Evolutionary conservation across 2,888 invertebrate species (phyloP).

Genomic region (Copidosoma aretas): DNA sequence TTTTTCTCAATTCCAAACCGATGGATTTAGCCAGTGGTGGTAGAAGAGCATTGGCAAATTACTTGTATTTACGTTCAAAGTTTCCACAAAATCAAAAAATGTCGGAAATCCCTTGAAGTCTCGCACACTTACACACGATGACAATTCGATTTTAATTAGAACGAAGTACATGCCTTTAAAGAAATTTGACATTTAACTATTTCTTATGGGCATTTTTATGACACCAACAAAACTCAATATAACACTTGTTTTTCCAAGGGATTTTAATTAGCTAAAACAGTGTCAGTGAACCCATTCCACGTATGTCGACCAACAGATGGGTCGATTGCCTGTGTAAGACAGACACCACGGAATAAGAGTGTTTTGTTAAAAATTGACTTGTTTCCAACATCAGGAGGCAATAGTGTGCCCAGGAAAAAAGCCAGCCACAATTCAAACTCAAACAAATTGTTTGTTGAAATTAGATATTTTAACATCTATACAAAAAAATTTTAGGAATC

Average conservation of each 20-base stretch:
- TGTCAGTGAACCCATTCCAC: constrained; percentile 86
- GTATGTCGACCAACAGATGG: constrained; percentile 83
- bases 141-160: constrained; percentile 81
- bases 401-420: too few relatives aligned
- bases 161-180: constrained; percentile 78
- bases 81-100: constrained; percentile 77
- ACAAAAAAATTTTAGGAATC: too few relatives aligned
- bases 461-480: too few relatives aligned
- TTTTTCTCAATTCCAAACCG: constrained; percentile 74
- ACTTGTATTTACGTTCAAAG: constrained; percentile 79
- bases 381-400: too few relatives aligned
- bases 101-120: constrained; percentile 86
- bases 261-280: constrained; percentile 85
- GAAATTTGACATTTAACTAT: constrained; percentile 28
- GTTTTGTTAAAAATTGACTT: constrained; percentile 80
- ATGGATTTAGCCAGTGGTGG: constrained; percentile 81
- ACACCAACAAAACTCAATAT: neutral
- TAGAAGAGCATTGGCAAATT: constrained; percentile 89
- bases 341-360: constrained; percentile 89
- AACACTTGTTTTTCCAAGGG: constrained; percentile 85
- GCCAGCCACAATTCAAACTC: too few relatives aligned
- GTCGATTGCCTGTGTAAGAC: constrained; percentile 84
- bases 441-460: too few relatives aligned
- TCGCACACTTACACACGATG: constrained; percentile 85
- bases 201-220: neutral